Evolutionary conservation across 2,113 vertebrate species (phyloP).

Genomic region (Rhizomys pruinosus): DNA sequence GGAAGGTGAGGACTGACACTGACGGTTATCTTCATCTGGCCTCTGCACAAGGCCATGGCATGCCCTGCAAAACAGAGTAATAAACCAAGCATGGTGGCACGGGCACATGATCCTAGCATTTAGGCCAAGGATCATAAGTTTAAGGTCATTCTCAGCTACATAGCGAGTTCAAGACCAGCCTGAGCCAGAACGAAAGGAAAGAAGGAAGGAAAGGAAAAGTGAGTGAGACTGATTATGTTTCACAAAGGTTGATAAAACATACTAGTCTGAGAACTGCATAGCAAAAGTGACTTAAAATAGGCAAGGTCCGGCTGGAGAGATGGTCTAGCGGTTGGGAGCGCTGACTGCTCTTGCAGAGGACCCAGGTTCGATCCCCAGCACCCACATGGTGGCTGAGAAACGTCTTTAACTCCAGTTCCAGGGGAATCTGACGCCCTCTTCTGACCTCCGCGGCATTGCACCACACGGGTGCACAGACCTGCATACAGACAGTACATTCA

Average conservation of each 20-base stretch:
- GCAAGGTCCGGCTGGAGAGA: too few species aligned
- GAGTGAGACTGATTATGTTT: slow-evolving; percentile 2
- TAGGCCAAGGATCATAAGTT: neutral
- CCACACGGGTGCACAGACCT: too few species aligned
- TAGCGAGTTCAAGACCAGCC: neutral
- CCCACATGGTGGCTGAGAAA: too few species aligned
- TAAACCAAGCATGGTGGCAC: neutral
- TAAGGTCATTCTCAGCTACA: neutral
- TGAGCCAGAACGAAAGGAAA: neutral
- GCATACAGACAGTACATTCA: too few species aligned
- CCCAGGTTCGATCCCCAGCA: too few species aligned
- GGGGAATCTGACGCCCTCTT: too few species aligned
- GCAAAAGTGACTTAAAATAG: neutral
- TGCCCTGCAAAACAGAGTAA: too few species aligned
- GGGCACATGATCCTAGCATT: neutral
- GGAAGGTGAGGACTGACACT: neutral
- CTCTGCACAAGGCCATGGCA: neutral
- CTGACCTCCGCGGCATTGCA: too few species aligned
- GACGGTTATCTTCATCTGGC: too few species aligned
- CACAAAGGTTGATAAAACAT: slow-evolving; percentile 1
- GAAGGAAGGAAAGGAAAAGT: neutral
- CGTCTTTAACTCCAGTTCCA: too few species aligned
- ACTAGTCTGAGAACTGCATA: neutral
- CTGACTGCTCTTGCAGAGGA: too few species aligned
- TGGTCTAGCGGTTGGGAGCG: too few species aligned